Percentiles rank a stretch among this genome's conserved stretches.
phyloP scores from a whole-genome alignment of 2,113 vertebrate genomes.

The Anarrhichthys ocellatus region DNA sequence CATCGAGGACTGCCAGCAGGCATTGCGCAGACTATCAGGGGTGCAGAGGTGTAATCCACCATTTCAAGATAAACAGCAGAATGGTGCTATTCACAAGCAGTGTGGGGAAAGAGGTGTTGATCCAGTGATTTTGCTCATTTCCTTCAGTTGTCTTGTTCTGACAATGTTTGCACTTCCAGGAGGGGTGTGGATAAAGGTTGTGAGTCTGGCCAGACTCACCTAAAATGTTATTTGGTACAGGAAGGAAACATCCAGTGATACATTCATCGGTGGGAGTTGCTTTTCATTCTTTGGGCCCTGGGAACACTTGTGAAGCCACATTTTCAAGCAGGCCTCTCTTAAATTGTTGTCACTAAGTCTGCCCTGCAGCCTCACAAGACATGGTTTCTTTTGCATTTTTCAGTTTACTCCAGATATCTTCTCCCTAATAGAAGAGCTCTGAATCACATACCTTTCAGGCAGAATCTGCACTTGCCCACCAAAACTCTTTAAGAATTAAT shows the following conservation, averaged over 20 bases:
- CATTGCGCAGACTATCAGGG: background rate
- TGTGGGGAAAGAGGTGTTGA: conserved; percentile 12
- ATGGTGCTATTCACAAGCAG: background rate
- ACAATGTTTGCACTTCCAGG: conserved; percentile 19
- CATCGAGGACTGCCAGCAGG: conserved; percentile 9
- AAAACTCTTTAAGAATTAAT: conserved; percentile 15
- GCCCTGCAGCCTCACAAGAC: conserved; percentile 25
- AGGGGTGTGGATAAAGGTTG: conserved; percentile 11
- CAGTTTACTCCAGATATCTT: background rate
- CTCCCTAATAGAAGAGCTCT: background rate
- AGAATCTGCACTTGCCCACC: background rate
- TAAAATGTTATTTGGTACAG: conserved; percentile 13
- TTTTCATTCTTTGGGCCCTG: conserved; percentile 23
- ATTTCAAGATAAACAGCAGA: conserved; percentile 15
- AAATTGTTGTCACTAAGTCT: conserved; percentile 16
- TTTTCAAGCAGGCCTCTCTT: conserved; percentile 15
- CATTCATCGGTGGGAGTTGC: conserved; percentile 2
- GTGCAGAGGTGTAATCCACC: conserved; percentile 3
- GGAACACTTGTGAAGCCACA: conserved; percentile 12
- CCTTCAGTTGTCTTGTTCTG: conserved; percentile 25
- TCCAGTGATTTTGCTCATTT: conserved; percentile 43
- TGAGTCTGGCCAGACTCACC: background rate
- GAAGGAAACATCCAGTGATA: conserved; percentile 29
- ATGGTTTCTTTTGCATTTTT: conserved; percentile 18
- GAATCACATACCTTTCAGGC: conserved; percentile 5